These are phyloP conservation scores for Acleris literana DNA, from an alignment of 2,888 invertebrate genomes.

Conservation along the genomic window DNA sequence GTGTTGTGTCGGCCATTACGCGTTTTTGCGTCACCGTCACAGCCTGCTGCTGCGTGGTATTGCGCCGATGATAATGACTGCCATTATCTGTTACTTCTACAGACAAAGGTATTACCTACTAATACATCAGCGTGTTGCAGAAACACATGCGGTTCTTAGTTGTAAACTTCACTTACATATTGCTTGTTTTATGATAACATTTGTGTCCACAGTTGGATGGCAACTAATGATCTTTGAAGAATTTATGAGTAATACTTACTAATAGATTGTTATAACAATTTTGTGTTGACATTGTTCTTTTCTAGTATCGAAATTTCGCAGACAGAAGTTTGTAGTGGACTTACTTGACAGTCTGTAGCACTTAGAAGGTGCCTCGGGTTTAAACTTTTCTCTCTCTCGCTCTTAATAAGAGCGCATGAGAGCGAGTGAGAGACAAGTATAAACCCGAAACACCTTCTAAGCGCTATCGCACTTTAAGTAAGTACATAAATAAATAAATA, in stretches of 20 bases:
- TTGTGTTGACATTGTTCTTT: not conserved
- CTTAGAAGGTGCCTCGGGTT: too few relatives aligned
- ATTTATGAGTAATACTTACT: constrained; percentile 3
- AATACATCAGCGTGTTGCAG: constrained; percentile 19
- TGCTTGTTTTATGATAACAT: constrained; percentile 5
- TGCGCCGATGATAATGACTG: constrained; percentile 42
- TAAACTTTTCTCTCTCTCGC: too few relatives aligned
- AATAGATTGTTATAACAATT: not conserved
- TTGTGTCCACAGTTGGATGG: not conserved
- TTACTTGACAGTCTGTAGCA: too few relatives aligned
- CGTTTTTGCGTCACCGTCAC: constrained; percentile 51
- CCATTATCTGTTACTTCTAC: constrained; percentile 40
- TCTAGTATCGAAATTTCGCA: not conserved
- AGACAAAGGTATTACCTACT: constrained; percentile 27
- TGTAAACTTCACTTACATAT: constrained; percentile 16
- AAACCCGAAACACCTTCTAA: too few relatives aligned
- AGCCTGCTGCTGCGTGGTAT: constrained; percentile 41
- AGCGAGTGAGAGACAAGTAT: too few relatives aligned
- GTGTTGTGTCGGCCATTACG: constrained; percentile 42
- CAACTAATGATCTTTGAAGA: not conserved
- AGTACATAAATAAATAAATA: too few relatives aligned
- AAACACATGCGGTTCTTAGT: constrained; percentile 12
- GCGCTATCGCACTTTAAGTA: too few relatives aligned
- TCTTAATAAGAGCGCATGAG: too few relatives aligned
- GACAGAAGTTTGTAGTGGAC: too few relatives aligned